phyloP scores from a whole-genome alignment of 1,140 invertebrate genomes.

The Matsumurasca onukii region DNA sequence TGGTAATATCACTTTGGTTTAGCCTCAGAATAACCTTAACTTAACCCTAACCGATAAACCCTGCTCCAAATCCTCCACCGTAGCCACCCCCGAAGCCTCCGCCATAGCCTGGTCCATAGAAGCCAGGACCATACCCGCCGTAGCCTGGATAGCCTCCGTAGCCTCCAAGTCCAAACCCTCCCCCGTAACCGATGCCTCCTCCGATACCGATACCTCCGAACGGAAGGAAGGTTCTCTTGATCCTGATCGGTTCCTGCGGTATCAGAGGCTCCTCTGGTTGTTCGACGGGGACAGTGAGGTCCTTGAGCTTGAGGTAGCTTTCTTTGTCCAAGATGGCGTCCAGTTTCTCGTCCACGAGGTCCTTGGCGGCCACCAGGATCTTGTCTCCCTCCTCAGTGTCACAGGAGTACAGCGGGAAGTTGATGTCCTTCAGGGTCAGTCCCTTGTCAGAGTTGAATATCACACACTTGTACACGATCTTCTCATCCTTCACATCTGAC shows the following conservation, averaged over 20 bases:
- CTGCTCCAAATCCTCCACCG: not conserved
- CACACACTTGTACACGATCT: not conserved
- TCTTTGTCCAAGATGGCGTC: not conserved
- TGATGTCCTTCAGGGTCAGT: not conserved
- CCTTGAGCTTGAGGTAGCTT: not conserved
- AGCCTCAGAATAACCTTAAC: not conserved
- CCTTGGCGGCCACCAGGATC: slow-evolving; percentile 10
- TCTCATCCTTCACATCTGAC: not conserved
- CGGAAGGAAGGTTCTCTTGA: not conserved
- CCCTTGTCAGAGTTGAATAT: not conserved
- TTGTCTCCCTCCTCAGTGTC: not conserved
- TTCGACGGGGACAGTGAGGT: not conserved
- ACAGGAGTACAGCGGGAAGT: slow-evolving; percentile 1
- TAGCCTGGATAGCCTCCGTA: too few relatives aligned
- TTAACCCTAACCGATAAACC: not conserved
- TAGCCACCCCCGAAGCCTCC: slow-evolving; percentile 14
- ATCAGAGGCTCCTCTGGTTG: not conserved
- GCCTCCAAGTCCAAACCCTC: too few relatives aligned
- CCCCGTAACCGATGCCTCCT: not conserved
- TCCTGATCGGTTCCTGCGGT: not conserved
- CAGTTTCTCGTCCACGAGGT: not conserved
- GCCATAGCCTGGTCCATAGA: too few relatives aligned
- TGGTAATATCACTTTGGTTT: too few relatives aligned
- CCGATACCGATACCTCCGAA: not conserved
- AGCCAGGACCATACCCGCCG: too few relatives aligned